Evolutionary conservation across 2,888 invertebrate genomes (phyloP).

Genomic region (Penaeus monodon): DNA sequence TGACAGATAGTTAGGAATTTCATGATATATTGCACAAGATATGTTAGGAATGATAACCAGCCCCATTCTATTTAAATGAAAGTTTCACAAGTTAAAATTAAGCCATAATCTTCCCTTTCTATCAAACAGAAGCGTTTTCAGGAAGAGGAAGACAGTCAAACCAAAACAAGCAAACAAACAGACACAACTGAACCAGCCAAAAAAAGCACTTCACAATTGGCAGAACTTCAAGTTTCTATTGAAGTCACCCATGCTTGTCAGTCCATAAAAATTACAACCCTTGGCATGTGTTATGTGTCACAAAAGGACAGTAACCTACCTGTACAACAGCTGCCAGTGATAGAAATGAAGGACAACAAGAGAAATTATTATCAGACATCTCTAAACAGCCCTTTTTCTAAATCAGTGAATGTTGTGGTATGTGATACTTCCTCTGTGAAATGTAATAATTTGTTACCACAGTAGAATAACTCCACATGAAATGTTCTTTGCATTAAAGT

Average conservation of each 20-base stretch:
- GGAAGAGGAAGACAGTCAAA: no score
- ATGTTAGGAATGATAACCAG: no score
- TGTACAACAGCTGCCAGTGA: neutral
- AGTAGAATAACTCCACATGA: neutral
- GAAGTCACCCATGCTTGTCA: neutral
- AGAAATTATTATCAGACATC: constrained; percentile 5
- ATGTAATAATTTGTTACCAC: neutral
- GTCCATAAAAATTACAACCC: neutral
- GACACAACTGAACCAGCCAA: no score
- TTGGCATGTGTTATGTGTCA: constrained; percentile 32
- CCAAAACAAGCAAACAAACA: no score
- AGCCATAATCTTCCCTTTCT: no score
- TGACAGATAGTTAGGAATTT: no score
- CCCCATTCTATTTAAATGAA: no score
- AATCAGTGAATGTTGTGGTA: constrained; percentile 21
- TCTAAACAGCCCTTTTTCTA: neutral
- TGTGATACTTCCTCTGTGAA: neutral
- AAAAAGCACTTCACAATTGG: no score
- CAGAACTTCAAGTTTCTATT: neutral
- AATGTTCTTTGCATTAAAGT: no score
- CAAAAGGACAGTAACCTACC: neutral
- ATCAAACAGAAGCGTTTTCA: no score
- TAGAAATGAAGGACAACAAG: neutral
- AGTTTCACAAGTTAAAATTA: no score
- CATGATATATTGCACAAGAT: no score